Conservation (phyloP, 2,888 invertebrate species). For the Caenorhabditis auriculariae region DNA sequence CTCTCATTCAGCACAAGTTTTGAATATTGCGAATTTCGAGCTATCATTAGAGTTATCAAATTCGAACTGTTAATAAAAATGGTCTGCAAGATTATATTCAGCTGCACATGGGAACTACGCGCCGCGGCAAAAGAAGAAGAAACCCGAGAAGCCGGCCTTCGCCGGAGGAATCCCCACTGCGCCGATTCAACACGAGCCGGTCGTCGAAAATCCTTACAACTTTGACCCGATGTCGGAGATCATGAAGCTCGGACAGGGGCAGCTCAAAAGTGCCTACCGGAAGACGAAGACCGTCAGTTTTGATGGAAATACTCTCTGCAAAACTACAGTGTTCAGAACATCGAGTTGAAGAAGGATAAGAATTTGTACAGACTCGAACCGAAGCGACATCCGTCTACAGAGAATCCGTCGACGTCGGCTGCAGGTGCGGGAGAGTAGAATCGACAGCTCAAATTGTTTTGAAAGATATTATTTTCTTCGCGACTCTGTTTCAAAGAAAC, state of each 20-base stretch:
- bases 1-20: too few relatives aligned
- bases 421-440: too few relatives aligned
- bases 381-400: too few relatives aligned
- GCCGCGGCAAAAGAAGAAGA: slow-evolving; percentile 33
- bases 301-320: background rate
- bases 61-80: too few relatives aligned
- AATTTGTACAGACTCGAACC: slow-evolving; percentile 38
- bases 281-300: slow-evolving; percentile 32
- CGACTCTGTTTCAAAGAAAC: too few relatives aligned
- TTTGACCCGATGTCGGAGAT: slow-evolving; percentile 46
- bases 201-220: slow-evolving; percentile 40
- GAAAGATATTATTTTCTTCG: too few relatives aligned
- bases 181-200: slow-evolving; percentile 25
- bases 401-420: too few relatives aligned
- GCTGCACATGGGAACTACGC: background rate
- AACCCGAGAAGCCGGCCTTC: slow-evolving; percentile 28
- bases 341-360: slow-evolving; percentile 27
- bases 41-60: too few relatives aligned
- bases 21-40: too few relatives aligned
- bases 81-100: too few relatives aligned
- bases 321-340: slow-evolving; percentile 24
- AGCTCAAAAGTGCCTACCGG: slow-evolving; percentile 42
- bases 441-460: too few relatives aligned
- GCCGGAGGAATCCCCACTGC: slow-evolving; percentile 33
- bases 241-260: slow-evolving; percentile 39